A percentile compares a stretch with the other conserved stretches of the same genome.
Conservation (phyloP, 2,888 invertebrate genomes). For the Orthonevra nobilis region DNA sequence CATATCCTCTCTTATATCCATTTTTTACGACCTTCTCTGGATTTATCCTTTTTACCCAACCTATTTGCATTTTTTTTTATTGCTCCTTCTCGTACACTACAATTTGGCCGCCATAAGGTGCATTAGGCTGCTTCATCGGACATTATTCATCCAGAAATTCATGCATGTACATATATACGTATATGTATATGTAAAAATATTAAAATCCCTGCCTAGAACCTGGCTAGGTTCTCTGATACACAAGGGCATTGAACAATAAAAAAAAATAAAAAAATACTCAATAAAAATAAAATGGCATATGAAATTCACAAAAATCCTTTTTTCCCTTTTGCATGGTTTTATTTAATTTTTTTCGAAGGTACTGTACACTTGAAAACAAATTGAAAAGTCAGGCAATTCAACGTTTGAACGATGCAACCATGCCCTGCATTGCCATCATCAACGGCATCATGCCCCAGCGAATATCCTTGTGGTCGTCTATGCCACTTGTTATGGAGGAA, state of each 20-base stretch:
- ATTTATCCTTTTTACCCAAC: slow-evolving; percentile 50
- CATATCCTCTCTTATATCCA: slow-evolving; percentile 50
- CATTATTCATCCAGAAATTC: slow-evolving; percentile 56
- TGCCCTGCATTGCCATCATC: slow-evolving; percentile 46
- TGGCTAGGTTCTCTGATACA: slow-evolving; percentile 22
- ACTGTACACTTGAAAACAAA: slow-evolving; percentile 64
- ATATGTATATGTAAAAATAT: slow-evolving; percentile 6
- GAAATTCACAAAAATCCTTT: slow-evolving; percentile 51
- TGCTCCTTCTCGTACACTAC: slow-evolving; percentile 16
- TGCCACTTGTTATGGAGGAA: slow-evolving; percentile 35
- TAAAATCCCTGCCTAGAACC: slow-evolving; percentile 51
- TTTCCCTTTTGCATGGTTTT: too few relatives aligned
- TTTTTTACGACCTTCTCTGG: slow-evolving; percentile 54
- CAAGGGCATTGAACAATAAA: slow-evolving; percentile 8
- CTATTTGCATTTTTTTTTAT: slow-evolving; percentile 17
- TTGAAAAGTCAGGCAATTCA: slow-evolving; percentile 70
- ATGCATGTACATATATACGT: neutral
- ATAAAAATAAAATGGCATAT: slow-evolving; percentile 4
- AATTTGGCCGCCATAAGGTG: slow-evolving; percentile 50
- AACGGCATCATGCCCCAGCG: slow-evolving; percentile 27
- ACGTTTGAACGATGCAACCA: slow-evolving; percentile 54
- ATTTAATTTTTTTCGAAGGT: slow-evolving; percentile 24
- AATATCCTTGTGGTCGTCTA: slow-evolving; percentile 29
- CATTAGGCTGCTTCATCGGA: slow-evolving; percentile 55
- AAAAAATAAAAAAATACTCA: slow-evolving; percentile 23